Evolutionary conservation across 2,113 vertebrate genomes (phyloP), one percentile per base, ranked within the genome.

Genomic region (Malurus elegans): DNA sequence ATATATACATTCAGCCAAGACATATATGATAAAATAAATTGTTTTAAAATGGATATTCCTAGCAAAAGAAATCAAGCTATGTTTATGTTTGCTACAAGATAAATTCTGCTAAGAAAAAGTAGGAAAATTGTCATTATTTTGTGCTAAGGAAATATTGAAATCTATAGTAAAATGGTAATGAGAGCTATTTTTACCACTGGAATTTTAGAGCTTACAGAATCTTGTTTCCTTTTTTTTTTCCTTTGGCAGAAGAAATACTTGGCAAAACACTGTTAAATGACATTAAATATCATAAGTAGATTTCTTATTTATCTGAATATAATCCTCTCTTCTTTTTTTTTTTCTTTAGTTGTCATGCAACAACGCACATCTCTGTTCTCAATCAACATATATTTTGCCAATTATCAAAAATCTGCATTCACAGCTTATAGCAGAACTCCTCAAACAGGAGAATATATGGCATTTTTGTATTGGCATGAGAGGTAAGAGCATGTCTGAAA

Each of bases 131-230:
- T 0, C 10, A 18, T 31, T 18, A 16, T n/a, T 53, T 90, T 71
- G 34, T 24, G 1, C 3, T 61, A 54, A 45, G 8, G 6, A 72
- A 75, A 72, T 9, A 44, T n/a, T 40, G 31, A 82, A 47, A n/a
- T 61, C 12, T 19, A 20, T 7, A 44, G 3, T 31, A 70, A 32
- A 26, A 4, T 42, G 4, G 29, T 44, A 14, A 36, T 18, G 28
- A 70, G 6, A 50, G 4, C 8, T 88, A 16, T 50, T 14, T 4
- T 53, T 57, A 56, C 7, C 24, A 29, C 5, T 1, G 0, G 1
- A 40, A 51, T 4, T 62, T 86, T 54, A 24, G 45, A 71, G 67
- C 17, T 36, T 36, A 14, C 10, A 25, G 4, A 38, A 44, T 19
- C 3, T 28, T 26, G 1, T 32, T 78, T 51, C 2, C 4, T 34